Base-by-base conservation (phyloP, 1,140 invertebrate species). In the Saccostrea glomerata region DNA sequence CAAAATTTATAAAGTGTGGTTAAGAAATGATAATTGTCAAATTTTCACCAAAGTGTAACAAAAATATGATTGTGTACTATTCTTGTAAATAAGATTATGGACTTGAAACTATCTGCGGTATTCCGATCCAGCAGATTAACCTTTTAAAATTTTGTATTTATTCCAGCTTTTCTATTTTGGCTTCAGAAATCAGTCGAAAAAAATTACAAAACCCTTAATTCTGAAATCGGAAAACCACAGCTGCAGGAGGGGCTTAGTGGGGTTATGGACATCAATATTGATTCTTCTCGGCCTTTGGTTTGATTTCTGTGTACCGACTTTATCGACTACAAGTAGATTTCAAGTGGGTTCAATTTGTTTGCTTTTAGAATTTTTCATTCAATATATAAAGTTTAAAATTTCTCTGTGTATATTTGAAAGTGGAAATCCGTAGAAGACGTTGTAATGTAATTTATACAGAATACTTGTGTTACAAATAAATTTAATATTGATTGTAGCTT, bases 331-430 rank as follows among this genome's bases (percentile, higher is more conserved):
- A 63, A 85, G 84, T 58, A 63, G 47, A 36, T 58, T 60, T 85
- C 9, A 60, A 85, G 55, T 85, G 56, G 55, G 40, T 85, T 60
- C 30, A 84, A 84, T 85, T 85, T 85, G 58, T 85, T 85, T 85
- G 84, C 56, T 36, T 60, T 56, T 23, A 25, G 55, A 60, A 58
- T 85, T 85, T 60, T 85, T 63, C 15, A 63, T 60, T 36, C 30
- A 85, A 85, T 56, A 36, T 25, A 36, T 63, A 13, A 58, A 85
- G 40, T 23, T 84, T 84, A 56, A 55, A 20, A 23, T 84, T 55
- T 55, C 55, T 84, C 9, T 84, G 17, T 54, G 55, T 54, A 23
- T 84, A 84, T 84, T 84, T 84, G 55, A 20, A 55, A 20, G 12
- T 55, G n/a, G 17, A 84, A 55, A 20, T 23, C 47, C 47, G 55